Evolutionary conservation across 2,888 invertebrate species (phyloP).

Genomic region (Choreutis nemorana): DNA sequence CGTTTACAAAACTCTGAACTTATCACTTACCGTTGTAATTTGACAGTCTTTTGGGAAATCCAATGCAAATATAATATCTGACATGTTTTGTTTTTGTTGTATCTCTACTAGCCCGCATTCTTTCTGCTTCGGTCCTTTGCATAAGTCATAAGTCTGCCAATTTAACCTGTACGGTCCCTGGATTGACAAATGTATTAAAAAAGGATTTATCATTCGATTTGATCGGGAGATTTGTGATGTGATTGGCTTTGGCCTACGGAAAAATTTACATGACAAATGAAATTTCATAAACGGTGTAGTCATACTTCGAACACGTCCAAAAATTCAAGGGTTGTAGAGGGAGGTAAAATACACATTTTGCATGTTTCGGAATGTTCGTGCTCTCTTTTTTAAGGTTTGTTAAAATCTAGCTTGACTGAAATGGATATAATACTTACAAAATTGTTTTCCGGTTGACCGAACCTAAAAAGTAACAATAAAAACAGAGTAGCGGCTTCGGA

Average conservation of each 20-base stretch:
- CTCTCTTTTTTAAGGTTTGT: too few species aligned
- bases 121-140: conserved; percentile 40
- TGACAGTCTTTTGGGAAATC: conserved; percentile 37
- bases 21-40: conserved; percentile 30
- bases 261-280: too few species aligned
- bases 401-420: background rate
- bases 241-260: too few species aligned
- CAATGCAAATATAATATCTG: conserved; percentile 29
- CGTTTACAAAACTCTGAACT: too few species aligned
- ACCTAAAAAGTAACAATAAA: conserved; percentile 14
- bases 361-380: too few species aligned
- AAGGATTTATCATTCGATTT: too few species aligned
- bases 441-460: conserved; percentile 18
- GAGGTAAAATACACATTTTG: too few species aligned
- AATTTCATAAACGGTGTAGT: too few species aligned
- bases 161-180: conserved; percentile 37
- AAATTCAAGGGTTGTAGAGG: too few species aligned
- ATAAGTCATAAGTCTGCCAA: conserved; percentile 29
- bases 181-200: conserved; percentile 12
- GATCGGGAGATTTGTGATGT: too few species aligned
- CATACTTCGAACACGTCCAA: too few species aligned
- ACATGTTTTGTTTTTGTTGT: conserved; percentile 29
- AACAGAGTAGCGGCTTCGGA: conserved; percentile 16
- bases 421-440: conserved; percentile 8
- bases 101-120: conserved; percentile 32